A percentile compares a stretch with the other conserved stretches of the same genome.
Evolutionary conservation across 2,113 vertebrate species (phyloP).

Genomic region (Amphilophus citrinellus): DNA sequence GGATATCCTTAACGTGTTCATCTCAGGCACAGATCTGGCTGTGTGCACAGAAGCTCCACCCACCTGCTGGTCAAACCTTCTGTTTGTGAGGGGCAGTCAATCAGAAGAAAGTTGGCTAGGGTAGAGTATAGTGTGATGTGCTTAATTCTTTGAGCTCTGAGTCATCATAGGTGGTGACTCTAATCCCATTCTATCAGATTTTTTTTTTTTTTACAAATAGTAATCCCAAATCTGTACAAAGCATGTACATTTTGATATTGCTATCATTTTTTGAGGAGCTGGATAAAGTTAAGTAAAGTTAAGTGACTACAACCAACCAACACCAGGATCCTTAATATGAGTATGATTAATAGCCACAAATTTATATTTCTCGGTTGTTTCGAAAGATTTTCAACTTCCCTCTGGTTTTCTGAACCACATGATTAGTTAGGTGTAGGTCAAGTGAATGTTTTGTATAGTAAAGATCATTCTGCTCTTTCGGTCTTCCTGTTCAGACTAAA

Average conservation of each 20-base stretch:
- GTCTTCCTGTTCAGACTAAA: conserved; percentile 21
- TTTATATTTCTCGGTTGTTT: neutral
- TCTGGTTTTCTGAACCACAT: neutral
- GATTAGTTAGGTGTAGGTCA: too few relatives aligned
- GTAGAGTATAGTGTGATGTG: too few relatives aligned
- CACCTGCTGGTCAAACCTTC: neutral
- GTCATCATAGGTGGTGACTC: too few relatives aligned
- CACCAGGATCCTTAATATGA: neutral
- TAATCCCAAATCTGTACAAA: too few relatives aligned
- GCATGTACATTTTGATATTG: too few relatives aligned
- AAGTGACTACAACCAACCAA: neutral
- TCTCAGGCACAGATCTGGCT: neutral
- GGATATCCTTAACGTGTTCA: neutral
- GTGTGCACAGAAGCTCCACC: neutral
- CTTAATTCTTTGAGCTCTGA: too few relatives aligned
- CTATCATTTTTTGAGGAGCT: neutral
- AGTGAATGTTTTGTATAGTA: neutral
- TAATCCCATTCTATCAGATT: too few relatives aligned
- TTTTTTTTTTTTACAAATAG: too few relatives aligned
- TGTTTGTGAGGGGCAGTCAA: neutral
- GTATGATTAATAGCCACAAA: too few relatives aligned
- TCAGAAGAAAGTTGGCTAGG: neutral
- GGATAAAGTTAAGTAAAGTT: neutral
- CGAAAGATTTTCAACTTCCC: neutral
- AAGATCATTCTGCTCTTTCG: neutral